Evolutionary conservation across 2,888 invertebrate genomes (phyloP).

Genomic region (Trimorus sp.): DNA sequence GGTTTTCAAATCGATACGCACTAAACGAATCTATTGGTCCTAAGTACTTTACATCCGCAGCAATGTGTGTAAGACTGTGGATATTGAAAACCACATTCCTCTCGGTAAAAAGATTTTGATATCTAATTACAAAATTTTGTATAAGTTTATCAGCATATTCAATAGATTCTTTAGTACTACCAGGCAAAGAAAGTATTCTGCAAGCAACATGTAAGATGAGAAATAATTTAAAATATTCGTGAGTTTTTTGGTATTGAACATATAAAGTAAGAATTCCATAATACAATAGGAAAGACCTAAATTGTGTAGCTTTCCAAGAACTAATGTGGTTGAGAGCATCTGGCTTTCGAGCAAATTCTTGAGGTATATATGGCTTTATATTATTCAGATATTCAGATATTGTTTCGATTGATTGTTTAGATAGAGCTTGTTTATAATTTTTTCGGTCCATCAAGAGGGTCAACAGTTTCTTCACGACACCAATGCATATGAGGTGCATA

Average conservation of each 20-base stretch:
- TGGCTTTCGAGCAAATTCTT: slow-evolving; percentile 4
- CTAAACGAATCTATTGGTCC: slow-evolving; percentile 27
- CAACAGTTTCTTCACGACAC: not conserved
- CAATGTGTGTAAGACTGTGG: slow-evolving; percentile 6
- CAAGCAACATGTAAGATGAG: not conserved
- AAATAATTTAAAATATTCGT: too few species aligned
- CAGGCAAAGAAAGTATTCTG: not conserved
- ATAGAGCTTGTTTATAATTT: not conserved
- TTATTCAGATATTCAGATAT: not conserved
- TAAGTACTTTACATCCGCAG: slow-evolving; percentile 3
- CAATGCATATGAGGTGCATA: slow-evolving; percentile 11
- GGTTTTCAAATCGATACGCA: slow-evolving; percentile 24
- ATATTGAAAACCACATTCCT: slow-evolving; percentile 11
- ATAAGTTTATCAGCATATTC: slow-evolving; percentile 11
- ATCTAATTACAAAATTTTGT: not conserved
- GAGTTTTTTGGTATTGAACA: not conserved
- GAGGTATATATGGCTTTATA: not conserved
- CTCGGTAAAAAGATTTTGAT: not conserved
- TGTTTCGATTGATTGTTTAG: not conserved
- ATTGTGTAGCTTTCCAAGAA: slow-evolving; percentile 10
- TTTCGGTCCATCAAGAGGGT: not conserved
- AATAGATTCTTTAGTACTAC: not conserved
- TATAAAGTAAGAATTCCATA: slow-evolving; percentile 2
- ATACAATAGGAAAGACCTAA: slow-evolving; percentile 2
- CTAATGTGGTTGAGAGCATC: not conserved